Percentiles rank a stretch among this genome's conserved stretches.
Conservation (phyloP, 2,797 vertebrate genomes). For the Sardinella longiceps region DNA sequence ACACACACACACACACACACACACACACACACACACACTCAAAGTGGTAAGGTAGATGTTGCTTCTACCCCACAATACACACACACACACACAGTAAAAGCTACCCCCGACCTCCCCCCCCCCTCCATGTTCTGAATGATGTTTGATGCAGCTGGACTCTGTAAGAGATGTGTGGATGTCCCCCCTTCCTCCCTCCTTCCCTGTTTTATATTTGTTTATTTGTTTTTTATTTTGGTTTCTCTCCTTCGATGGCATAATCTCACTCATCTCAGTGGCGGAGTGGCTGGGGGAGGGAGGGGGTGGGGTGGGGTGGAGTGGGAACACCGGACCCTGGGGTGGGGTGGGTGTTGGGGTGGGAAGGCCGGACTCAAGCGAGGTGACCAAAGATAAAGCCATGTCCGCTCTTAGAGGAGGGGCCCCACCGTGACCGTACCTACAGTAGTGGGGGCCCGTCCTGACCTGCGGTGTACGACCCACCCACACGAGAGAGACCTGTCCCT, state of each 20-base stretch:
- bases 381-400: constrained; percentile 20
- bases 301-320: not conserved
- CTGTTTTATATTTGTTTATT: not conserved
- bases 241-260: not conserved
- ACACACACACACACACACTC: not conserved
- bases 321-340: not conserved
- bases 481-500: not conserved
- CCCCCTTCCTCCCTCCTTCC: not conserved
- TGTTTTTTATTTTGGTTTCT: not conserved
- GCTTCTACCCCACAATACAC: too few species aligned
- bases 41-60: too few species aligned
- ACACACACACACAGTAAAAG: constrained; percentile 19
- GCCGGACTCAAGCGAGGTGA: constrained; percentile 1
- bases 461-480: not conserved
- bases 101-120: not conserved
- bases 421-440: too few species aligned
- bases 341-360: not conserved
- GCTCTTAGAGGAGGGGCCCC: not conserved
- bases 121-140: constrained; percentile 7
- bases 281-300: not conserved
- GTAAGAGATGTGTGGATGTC: constrained; percentile 22
- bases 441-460: too few species aligned
- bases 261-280: constrained; percentile 15
- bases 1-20: constrained; percentile 8
- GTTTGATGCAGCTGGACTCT: constrained; percentile 26